These are phyloP conservation scores for Eulemur rubriventer DNA, from an alignment of 2,797 vertebrate genomes.

Conservation along the genomic window DNA sequence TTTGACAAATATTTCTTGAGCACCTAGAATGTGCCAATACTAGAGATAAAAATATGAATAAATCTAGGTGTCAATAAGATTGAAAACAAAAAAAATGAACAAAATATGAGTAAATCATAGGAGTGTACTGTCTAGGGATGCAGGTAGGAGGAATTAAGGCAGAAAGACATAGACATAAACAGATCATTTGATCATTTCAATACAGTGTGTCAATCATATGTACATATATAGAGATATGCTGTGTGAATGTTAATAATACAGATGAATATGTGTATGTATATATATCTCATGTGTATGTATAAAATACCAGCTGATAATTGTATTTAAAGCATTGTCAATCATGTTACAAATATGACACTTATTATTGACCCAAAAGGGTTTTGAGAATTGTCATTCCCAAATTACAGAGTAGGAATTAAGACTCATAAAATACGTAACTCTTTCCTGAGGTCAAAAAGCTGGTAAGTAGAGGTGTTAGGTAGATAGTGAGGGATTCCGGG, in stretches of 20 bases:
- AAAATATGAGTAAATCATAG: background rate
- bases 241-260: background rate
- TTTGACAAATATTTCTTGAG: conserved; percentile 7
- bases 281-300: background rate
- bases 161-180: background rate
- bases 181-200: background rate
- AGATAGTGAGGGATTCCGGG: too few species aligned
- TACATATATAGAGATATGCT: background rate
- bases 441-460: background rate
- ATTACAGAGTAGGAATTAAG: background rate
- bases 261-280: background rate
- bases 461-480: background rate
- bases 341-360: background rate
- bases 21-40: background rate
- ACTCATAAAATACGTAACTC: background rate
- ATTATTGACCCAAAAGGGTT: background rate
- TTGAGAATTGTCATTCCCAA: background rate
- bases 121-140: background rate
- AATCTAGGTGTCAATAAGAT: too few species aligned
- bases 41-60: background rate
- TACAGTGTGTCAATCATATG: background rate
- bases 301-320: background rate
- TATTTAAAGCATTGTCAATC: background rate
- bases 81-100: too few species aligned
- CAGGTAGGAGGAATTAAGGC: background rate